Percentiles rank a stretch among this genome's conserved stretches.
Conservation (phyloP, 2,113 vertebrate species). For the Leuciscus idus region DNA sequence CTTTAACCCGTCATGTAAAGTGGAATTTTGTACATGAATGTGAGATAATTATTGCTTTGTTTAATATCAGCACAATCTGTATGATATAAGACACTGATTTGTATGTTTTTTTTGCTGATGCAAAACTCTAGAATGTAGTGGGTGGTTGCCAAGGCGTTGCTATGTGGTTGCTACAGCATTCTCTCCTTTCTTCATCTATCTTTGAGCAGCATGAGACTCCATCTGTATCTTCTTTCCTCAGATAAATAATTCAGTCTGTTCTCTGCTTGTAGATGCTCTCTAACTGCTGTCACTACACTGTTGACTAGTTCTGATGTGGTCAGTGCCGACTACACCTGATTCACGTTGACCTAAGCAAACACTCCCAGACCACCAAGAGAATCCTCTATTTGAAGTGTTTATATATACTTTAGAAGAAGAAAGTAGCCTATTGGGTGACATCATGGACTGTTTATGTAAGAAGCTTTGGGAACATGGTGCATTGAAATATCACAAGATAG, state of each 20-base stretch:
- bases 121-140: not conserved
- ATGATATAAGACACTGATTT: not conserved
- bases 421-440: not conserved
- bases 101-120: not conserved
- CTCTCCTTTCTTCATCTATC: conserved; percentile 21
- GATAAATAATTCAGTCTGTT: conserved; percentile 75
- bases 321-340: not conserved
- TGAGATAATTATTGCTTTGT: too few species aligned
- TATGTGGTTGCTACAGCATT: not conserved
- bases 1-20: too few species aligned
- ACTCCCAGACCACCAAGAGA: not conserved
- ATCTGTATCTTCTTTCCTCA: conserved; percentile 66
- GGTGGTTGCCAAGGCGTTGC: not conserved
- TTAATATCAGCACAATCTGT: too few species aligned
- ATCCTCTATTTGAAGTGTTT: not conserved
- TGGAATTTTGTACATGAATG: too few species aligned
- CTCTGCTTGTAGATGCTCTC: not conserved
- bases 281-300: not conserved
- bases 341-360: not conserved
- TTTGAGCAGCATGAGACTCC: conserved; percentile 62
- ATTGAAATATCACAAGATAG: not conserved
- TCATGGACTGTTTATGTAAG: not conserved
- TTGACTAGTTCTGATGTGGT: not conserved
- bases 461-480: not conserved
- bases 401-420: not conserved